Conservation (phyloP, 2,113 vertebrate species). For the Upupa epops region DNA sequence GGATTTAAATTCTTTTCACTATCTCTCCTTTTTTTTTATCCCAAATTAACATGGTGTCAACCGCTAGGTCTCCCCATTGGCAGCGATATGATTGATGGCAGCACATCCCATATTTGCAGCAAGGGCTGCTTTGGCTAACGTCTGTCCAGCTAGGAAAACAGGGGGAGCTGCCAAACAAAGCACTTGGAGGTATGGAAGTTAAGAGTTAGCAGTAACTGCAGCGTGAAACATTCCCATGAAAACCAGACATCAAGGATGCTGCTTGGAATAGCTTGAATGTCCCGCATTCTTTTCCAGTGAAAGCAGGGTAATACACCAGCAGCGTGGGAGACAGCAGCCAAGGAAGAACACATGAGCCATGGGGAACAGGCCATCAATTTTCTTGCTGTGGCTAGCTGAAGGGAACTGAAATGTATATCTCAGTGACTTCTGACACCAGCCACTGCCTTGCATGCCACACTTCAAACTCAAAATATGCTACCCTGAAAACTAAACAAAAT, state of each 20-base stretch:
- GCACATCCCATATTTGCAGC: constrained; percentile 1
- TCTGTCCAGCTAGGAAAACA: constrained; percentile 73
- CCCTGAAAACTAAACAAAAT: not conserved
- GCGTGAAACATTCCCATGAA: constrained; percentile 76
- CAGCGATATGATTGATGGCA: constrained; percentile 19
- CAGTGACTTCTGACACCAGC: constrained; percentile 6
- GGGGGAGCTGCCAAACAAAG: constrained; percentile 70
- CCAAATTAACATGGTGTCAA: not conserved
- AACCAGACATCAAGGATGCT: constrained; percentile 78
- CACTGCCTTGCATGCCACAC: not conserved
- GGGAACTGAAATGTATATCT: constrained; percentile 50
- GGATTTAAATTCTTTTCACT: not conserved
- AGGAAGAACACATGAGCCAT: constrained; percentile 3
- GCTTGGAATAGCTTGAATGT: constrained; percentile 77
- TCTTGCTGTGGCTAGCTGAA: constrained; percentile 26
- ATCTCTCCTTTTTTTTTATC: not conserved
- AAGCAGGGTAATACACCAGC: constrained; percentile 49
- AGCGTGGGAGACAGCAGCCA: constrained; percentile 66
- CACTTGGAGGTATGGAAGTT: constrained; percentile 70
- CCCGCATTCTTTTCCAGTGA: constrained; percentile 78
- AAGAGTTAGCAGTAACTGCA: constrained; percentile 65
- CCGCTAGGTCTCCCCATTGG: constrained; percentile 32
- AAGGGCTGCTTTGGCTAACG: constrained; percentile 37
- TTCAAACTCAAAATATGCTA: not conserved
- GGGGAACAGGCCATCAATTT: constrained; percentile 57